Conservation (phyloP, 2,797 vertebrate species). For the Ceryle rudis region DNA sequence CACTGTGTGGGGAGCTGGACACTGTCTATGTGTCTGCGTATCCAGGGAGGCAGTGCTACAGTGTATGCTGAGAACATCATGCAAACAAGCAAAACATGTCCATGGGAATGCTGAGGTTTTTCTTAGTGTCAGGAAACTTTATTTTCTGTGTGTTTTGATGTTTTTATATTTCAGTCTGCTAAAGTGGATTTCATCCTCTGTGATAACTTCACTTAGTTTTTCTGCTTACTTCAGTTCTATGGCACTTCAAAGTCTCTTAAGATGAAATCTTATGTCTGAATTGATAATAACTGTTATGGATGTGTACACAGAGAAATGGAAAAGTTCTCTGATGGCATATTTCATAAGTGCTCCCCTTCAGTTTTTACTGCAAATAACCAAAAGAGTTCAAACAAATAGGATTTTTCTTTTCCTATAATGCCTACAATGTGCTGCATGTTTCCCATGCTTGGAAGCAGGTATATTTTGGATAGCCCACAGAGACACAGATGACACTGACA, state of each 20-base stretch:
- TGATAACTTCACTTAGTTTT: not conserved
- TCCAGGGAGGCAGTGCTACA: not conserved
- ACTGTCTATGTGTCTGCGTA: not conserved
- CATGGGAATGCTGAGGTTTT: not conserved
- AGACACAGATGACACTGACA: not conserved
- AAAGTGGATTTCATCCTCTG: not conserved
- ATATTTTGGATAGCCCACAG: not conserved
- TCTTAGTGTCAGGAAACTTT: not conserved
- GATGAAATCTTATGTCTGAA: slow-evolving; percentile 5
- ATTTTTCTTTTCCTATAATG: not conserved
- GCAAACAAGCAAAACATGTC: not conserved
- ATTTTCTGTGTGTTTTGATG: not conserved
- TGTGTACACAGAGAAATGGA: slow-evolving; percentile 23
- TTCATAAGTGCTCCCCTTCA: not conserved
- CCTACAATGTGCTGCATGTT: not conserved
- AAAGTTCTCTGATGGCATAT: not conserved
- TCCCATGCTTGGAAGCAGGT: not conserved
- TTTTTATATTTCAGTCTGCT: not conserved
- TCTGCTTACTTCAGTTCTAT: not conserved
- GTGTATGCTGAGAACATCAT: not conserved
- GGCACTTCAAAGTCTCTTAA: not conserved
- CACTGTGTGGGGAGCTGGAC: not conserved
- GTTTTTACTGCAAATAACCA: not conserved
- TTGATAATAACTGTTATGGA: not conserved
- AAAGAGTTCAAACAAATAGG: not conserved